Conservation (phyloP, 2,113 vertebrate species). For the Micronisus gabar region DNA sequence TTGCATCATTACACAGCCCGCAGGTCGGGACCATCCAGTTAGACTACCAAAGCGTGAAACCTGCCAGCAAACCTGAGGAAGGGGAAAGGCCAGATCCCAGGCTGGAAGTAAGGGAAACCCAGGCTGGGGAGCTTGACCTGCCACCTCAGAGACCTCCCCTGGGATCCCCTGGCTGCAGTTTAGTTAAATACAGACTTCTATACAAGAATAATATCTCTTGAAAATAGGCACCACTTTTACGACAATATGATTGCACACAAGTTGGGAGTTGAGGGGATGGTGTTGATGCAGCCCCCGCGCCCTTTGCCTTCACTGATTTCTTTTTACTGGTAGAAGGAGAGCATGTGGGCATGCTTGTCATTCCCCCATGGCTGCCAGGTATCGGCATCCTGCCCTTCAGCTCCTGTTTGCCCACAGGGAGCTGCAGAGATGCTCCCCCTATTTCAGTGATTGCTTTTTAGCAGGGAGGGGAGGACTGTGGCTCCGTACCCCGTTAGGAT, state of each 20-base stretch:
- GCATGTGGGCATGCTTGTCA: fast-evolving
- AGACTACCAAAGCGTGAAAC: background rate
- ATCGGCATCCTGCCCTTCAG: background rate
- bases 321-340: background rate
- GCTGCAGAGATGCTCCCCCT: background rate
- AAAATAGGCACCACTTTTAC: background rate
- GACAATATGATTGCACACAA: background rate
- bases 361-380: background rate
- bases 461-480: background rate
- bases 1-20: background rate
- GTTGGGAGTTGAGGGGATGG: background rate
- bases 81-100: background rate
- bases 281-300: background rate
- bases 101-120: background rate
- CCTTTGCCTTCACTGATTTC: background rate
- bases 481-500: fast-evolving
- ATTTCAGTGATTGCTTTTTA: background rate
- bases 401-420: background rate
- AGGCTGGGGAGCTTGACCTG: background rate
- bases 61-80: background rate
- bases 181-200: background rate
- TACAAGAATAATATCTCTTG: background rate
- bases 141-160: background rate
- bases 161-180: background rate
- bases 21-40: no score